Conservation (phyloP, 2,888 invertebrate genomes). For the Leptopilina myrica region DNA sequence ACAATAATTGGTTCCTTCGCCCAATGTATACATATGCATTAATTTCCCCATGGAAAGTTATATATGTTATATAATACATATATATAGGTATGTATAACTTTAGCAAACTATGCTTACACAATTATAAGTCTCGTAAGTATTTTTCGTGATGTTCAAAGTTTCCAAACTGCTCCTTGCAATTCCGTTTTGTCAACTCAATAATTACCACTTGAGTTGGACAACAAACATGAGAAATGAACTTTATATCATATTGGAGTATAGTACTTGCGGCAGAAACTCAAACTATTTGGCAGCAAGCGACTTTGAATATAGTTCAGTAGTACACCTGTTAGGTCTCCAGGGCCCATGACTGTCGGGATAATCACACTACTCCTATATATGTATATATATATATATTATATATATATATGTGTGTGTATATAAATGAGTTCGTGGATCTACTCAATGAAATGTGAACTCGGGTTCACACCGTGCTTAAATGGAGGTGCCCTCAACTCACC, state of each 20-base stretch:
- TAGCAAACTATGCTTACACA: too few species aligned
- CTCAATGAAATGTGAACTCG: conserved; percentile 33
- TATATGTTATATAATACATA: too few species aligned
- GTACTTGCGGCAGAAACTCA: conserved; percentile 23
- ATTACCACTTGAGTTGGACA: conserved; percentile 20
- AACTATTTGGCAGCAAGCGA: conserved; percentile 26
- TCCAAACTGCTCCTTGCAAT: conserved; percentile 1
- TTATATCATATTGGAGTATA: conserved; percentile 2
- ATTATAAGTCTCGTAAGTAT: background rate
- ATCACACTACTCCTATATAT: background rate
- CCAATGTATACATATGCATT: too few species aligned
- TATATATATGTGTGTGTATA: too few species aligned
- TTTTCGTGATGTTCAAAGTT: conserved; percentile 17
- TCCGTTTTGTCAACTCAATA: conserved; percentile 23
- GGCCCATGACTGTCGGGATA: conserved; percentile 11
- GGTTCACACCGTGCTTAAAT: conserved; percentile 9
- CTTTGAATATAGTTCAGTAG: conserved; percentile 48
- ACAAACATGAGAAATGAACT: conserved; percentile 28
- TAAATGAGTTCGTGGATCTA: background rate
- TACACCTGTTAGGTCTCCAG: conserved; percentile 50
- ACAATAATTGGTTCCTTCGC: too few species aligned
- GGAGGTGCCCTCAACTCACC: too few species aligned
- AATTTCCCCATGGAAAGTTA: too few species aligned
- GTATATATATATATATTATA: too few species aligned
- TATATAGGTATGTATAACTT: too few species aligned